Conservation (phyloP, 2,797 vertebrate species). For the Sphenodon punctatus region DNA sequence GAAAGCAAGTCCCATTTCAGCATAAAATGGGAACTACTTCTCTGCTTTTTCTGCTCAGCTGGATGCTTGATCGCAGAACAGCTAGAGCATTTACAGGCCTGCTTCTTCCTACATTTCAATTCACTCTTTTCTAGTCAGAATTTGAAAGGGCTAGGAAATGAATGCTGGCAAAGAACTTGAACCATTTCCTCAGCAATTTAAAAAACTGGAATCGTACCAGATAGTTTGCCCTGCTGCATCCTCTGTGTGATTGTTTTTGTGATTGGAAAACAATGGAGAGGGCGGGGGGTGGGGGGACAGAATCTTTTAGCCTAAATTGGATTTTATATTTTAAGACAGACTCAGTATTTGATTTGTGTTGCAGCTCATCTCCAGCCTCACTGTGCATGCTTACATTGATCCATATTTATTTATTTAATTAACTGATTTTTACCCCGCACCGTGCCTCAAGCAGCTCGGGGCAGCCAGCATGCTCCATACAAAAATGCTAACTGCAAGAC, state of each 20-base stretch:
- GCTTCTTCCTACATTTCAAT: not conserved
- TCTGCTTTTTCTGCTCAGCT: not conserved
- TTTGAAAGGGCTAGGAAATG: slow-evolving; percentile 14
- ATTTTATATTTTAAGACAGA: slow-evolving; percentile 12
- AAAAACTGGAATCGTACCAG: slow-evolving; percentile 1
- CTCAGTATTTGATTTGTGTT: too few species aligned
- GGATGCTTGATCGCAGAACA: not conserved
- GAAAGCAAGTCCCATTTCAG: not conserved
- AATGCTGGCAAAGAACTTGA: slow-evolving; percentile 12
- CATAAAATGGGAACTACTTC: too few species aligned
- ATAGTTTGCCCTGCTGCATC: not conserved
- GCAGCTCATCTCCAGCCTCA: slow-evolving; percentile 7
- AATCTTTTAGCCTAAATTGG: slow-evolving; percentile 14
- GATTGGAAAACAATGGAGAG: slow-evolving; percentile 25
- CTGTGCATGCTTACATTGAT: slow-evolving; percentile 19
- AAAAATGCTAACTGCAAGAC: too few species aligned
- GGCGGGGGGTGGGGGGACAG: not conserved
- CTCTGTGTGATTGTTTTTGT: not conserved
- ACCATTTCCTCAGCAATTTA: not conserved
- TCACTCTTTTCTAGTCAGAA: not conserved
- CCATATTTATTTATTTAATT: too few species aligned
- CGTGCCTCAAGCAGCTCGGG: too few species aligned
- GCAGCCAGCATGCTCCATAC: too few species aligned
- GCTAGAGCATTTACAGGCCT: not conserved
- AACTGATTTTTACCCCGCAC: too few species aligned